Evolutionary conservation across 2,113 vertebrate genomes (phyloP).

Genomic region (Tinamus guttatus): DNA sequence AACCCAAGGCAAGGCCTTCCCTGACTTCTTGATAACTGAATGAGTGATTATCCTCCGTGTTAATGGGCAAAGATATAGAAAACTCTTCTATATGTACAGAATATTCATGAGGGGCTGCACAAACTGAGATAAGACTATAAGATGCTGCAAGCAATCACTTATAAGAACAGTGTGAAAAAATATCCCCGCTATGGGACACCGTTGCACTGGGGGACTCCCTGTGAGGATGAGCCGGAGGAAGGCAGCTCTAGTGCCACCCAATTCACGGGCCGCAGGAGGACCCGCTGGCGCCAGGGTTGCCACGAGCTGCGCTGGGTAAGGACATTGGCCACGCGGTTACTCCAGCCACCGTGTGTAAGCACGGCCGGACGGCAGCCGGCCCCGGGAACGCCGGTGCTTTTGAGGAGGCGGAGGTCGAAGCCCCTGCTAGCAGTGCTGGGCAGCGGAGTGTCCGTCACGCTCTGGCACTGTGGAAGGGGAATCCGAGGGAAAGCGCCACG

Average conservation of each 20-base stretch:
- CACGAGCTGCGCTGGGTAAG: background rate
- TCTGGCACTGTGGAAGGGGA: background rate
- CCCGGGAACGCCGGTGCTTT: no score
- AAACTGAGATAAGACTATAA: slow-evolving; percentile 91
- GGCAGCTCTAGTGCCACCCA: background rate
- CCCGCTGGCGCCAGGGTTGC: background rate
- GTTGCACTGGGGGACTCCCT: background rate
- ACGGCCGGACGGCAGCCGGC: background rate
- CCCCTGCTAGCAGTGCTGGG: background rate
- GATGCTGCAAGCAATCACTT: slow-evolving; percentile 83
- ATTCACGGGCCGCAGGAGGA: background rate
- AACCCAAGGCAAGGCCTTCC: slow-evolving; percentile 83
- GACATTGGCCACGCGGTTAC: fast-evolving
- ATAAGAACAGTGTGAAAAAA: slow-evolving; percentile 62
- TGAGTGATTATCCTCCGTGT: slow-evolving; percentile 98
- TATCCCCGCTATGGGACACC: slow-evolving; percentile 34
- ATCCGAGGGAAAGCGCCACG: background rate
- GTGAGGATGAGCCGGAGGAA: background rate
- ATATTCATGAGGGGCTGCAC: slow-evolving; percentile 99
- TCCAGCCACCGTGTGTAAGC: background rate
- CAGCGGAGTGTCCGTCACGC: background rate
- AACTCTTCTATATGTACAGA: slow-evolving; percentile 90
- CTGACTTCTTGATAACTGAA: slow-evolving; percentile 97
- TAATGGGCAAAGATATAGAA: slow-evolving; percentile 98
- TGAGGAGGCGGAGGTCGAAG: background rate